Conservation (phyloP, 2,113 vertebrate species). For the Solea senegalensis region DNA sequence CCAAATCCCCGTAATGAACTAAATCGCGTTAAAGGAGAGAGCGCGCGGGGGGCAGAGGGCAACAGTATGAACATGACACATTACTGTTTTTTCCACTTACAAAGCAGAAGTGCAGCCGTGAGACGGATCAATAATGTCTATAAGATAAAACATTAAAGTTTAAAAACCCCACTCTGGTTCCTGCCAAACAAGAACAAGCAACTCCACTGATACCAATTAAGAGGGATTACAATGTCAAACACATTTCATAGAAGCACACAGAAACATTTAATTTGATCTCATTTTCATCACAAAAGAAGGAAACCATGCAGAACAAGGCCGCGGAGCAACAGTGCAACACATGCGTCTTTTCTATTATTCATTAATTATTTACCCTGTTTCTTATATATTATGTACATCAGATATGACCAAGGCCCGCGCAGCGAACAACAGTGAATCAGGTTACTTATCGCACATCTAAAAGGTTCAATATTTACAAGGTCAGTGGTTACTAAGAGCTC, state of each 20-base stretch:
- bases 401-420: conserved; percentile 24
- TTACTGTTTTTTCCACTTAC: conserved; percentile 30
- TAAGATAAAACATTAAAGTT: conserved; percentile 39
- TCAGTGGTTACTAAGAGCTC: conserved; percentile 48
- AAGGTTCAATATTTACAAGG: conserved; percentile 64
- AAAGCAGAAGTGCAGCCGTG: conserved; percentile 13
- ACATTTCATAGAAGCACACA: neutral
- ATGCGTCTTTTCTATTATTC: conserved; percentile 26
- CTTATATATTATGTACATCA: conserved; percentile 47
- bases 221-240: conserved; percentile 8
- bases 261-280: neutral
- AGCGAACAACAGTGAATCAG: conserved; percentile 24
- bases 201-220: conserved; percentile 34
- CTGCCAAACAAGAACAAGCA: neutral
- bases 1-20: conserved; percentile 53
- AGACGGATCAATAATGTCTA: conserved; percentile 31
- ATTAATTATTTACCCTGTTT: conserved; percentile 45
- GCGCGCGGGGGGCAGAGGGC: conserved; percentile 26
- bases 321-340: conserved; percentile 4
- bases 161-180: conserved; percentile 20
- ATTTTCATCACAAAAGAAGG: neutral
- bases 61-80: conserved; percentile 12
- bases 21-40: conserved; percentile 63
- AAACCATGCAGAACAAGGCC: neutral
- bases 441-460: conserved; percentile 26